A percentile compares a stretch with the other conserved stretches of the same genome.
These are phyloP conservation scores for Patella pellucida DNA, from an alignment of 2,888 invertebrate genomes.

Conservation along the genomic window DNA sequence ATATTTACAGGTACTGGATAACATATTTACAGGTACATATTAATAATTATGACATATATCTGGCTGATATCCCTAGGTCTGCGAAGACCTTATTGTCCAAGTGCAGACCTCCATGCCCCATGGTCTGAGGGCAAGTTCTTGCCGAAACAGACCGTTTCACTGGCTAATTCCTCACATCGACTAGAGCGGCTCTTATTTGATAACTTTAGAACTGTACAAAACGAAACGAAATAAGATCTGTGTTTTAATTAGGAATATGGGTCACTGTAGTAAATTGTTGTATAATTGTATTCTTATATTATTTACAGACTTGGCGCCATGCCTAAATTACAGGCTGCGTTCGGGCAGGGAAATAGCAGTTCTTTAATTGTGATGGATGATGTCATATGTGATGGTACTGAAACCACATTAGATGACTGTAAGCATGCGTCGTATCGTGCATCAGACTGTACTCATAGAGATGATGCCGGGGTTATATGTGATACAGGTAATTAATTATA, in stretches of 20 bases:
- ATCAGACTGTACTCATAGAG: slow-evolving; percentile 43
- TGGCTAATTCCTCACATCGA: too few relatives aligned
- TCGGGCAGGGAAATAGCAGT: slow-evolving; percentile 32
- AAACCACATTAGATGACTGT: slow-evolving; percentile 43
- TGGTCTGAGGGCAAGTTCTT: too few relatives aligned
- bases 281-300: background rate
- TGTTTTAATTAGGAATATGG: background rate
- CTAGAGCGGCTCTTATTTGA: too few relatives aligned
- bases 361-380: slow-evolving; percentile 37
- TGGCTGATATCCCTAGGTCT: too few relatives aligned
- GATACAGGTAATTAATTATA: background rate
- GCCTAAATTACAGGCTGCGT: slow-evolving; percentile 36
- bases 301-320: slow-evolving; percentile 37
- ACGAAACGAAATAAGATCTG: background rate
- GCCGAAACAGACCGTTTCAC: too few relatives aligned
- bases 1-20: too few relatives aligned
- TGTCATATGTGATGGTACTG: slow-evolving; percentile 44
- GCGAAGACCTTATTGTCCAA: too few relatives aligned
- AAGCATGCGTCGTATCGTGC: slow-evolving; percentile 47
- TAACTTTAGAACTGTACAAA: too few relatives aligned
- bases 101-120: too few relatives aligned
- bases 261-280: too few relatives aligned
- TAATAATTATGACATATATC: too few relatives aligned
- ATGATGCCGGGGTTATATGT: slow-evolving; percentile 50
- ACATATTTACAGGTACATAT: too few relatives aligned